Evolutionary conservation across 2,888 invertebrate genomes (phyloP).

Genomic region (Acanthosoma haemorrhoidale): DNA sequence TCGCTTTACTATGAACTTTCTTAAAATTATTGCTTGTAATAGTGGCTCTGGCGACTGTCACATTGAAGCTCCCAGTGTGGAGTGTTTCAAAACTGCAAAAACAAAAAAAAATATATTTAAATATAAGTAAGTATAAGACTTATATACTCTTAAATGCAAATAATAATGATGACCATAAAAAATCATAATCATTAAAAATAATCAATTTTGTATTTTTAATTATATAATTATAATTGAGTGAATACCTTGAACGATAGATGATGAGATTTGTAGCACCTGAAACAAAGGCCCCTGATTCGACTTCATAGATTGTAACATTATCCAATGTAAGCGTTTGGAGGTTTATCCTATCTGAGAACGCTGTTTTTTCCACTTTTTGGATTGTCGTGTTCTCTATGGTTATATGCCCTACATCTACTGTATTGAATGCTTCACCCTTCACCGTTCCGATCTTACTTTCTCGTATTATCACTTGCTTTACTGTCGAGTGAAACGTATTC

Average conservation of each 20-base stretch:
- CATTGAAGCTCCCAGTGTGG: conserved; percentile 58
- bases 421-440: conserved; percentile 59
- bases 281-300: conserved; percentile 57
- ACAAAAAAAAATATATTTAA: background rate
- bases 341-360: conserved; percentile 58
- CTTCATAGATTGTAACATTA: conserved; percentile 54
- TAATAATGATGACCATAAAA: no score
- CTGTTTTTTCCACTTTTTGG: conserved; percentile 55
- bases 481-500: conserved; percentile 59
- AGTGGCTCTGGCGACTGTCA: conserved; percentile 56
- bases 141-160: no score
- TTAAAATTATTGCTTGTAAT: conserved; percentile 59
- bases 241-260: conserved; percentile 54
- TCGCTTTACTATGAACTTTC: conserved; percentile 54
- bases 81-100: conserved; percentile 47
- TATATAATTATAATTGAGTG: background rate
- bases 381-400: conserved; percentile 59
- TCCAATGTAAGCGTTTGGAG: conserved; percentile 57
- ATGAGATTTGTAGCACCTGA: conserved; percentile 61
- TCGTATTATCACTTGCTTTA: conserved; percentile 47
- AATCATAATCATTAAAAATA: no score
- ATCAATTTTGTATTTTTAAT: background rate
- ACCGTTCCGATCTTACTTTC: conserved; percentile 55
- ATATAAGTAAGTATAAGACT: background rate
- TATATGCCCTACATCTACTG: conserved; percentile 59